Base-by-base conservation (phyloP, 2,113 vertebrate genomes). In the Pseudorectes ferrugineus region DNA sequence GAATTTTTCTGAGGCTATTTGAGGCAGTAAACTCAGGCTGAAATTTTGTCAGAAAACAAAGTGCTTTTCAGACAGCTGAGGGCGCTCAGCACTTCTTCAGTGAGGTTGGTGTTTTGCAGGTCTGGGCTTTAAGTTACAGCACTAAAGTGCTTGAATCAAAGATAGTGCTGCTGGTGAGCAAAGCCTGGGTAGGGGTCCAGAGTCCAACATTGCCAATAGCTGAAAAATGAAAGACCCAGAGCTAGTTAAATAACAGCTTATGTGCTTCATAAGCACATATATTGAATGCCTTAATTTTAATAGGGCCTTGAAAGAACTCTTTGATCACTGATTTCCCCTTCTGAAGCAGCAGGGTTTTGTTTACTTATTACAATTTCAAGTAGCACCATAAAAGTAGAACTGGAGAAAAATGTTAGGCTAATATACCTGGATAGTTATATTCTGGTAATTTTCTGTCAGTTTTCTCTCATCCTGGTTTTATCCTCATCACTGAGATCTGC, bases 61-160 rank as follows among this genome's bases (percentile, higher is more conserved):
- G 2, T 31, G 13, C 25, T 88, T 77, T 84, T 89, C 57, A 45
- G 86, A 84, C 95, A 95, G 92, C 46, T 86, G 94, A 87, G 95
- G 96, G 95, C 83, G 89, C 91, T 92, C 63, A 63, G 76, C 31
- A 13, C 89, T 81, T 72, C 36, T n/a, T 22, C 18, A 43, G 13
- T 46, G 59, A 67, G 5, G 24, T 1, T 67, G 46, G 29, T 12
- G 3, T n/a, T 88, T 40, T 40, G n/a, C 45, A 36, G 49, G 19
- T 59, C 67, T 59, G 58, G 23, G 33, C 35, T 59, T 66, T 74
- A 29, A 67, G 22, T 40, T 43, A 1, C 26, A 33, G 5, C 16
- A 3, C 63, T 74, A 2, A 85, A 88, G 63, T 33, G 43, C 31
- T 74, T 26, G 5, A 67, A 40, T 68, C 49, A 42, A 29, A 79